Evolutionary conservation across 2,113 vertebrate genomes (phyloP), one percentile per base, ranked within the genome.

Genomic region (Nematolebias whitei): DNA sequence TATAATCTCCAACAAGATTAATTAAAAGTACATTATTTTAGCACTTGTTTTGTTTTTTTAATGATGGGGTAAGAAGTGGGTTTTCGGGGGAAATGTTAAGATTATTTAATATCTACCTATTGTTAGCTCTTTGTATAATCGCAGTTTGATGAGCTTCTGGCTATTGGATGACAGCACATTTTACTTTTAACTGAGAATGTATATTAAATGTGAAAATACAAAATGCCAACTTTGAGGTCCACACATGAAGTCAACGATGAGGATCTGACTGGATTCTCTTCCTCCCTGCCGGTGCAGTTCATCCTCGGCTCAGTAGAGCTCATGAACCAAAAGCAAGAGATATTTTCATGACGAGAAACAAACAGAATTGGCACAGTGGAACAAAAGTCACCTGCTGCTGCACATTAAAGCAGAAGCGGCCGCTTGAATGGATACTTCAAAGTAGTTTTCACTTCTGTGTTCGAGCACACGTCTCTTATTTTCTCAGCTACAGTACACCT

Each of bases 301-400:
- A 74, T 59, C 4, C 54, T 44, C 35, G 64, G 49, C 59, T 76
- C 72, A 72, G 48, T 48, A 63, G 67, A 67, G 59, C 48, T 71
- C 69, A 63, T 78, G 75, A 81, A 80, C 66, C 76, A 84, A 76
- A 68, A 78, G 65, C 57, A 76, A 84, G 60, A 79, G 73, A 78
- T 67, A 82, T 84, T 84, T 83, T 86, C 85, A 62, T 68, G 58
- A 79, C 66, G 52, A 78, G 86, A 85, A 63, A 80, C 80, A 85
- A 82, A 85, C 79, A 79, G 78, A 90, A 86, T 75, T 55, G 82
- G 74, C 38, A n/a, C 81, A 82, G 86, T 58, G 55, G 59, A 85
- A 63, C 71, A 65, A 68, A 76, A 85, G 61, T 52, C 79, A 84
- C 84, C 82, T 77, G 87, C 85, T 81, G 85, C 64, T 63, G 69